Evolutionary conservation across 2,113 vertebrate species (phyloP).

Genomic region (Zosterops hypoxanthus): DNA sequence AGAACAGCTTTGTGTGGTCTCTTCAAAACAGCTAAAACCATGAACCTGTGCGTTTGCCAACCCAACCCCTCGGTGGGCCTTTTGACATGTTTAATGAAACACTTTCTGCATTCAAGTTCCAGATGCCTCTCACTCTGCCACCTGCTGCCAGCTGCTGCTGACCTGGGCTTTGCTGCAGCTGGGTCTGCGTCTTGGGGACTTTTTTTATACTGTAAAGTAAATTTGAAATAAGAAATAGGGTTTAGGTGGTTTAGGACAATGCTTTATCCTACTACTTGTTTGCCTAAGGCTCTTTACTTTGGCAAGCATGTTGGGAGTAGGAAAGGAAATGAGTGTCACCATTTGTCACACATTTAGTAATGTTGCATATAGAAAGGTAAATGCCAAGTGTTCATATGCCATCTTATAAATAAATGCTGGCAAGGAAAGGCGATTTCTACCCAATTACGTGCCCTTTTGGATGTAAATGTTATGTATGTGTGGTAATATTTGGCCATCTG

Average conservation of each 20-base stretch:
- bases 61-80: background rate
- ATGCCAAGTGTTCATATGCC: slow-evolving; percentile 26
- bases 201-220: background rate
- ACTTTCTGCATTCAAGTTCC: background rate
- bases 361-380: slow-evolving; percentile 8
- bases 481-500: slow-evolving; percentile 68
- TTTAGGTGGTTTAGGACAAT: background rate
- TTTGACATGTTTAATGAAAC: background rate
- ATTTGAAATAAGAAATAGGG: background rate
- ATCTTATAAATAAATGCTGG: slow-evolving; percentile 31
- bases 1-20: background rate
- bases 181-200: accelerated
- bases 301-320: background rate
- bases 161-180: background rate
- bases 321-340: background rate
- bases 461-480: slow-evolving; percentile 43
- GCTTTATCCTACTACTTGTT: background rate
- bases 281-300: background rate
- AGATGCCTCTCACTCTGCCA: background rate
- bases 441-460: background rate
- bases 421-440: background rate
- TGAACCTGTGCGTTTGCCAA: accelerated
- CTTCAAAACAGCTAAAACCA: background rate
- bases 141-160: background rate
- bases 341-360: background rate